Evolutionary conservation across 2,113 vertebrate species (phyloP).

Genomic region (Zootoca vivipara): DNA sequence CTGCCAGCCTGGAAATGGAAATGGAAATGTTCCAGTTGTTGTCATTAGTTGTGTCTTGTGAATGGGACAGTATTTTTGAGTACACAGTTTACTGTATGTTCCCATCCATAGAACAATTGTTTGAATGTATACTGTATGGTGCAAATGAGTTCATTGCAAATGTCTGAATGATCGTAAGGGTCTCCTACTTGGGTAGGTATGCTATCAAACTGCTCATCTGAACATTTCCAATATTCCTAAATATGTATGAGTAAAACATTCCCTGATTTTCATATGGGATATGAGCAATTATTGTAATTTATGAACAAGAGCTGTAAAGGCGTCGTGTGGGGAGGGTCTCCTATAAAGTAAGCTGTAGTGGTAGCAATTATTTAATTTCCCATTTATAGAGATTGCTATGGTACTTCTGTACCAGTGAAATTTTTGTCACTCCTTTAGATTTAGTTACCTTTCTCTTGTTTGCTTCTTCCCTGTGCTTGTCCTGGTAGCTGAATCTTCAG

Average conservation of each 20-base stretch:
- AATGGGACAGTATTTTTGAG: not conserved
- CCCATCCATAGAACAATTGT: not conserved
- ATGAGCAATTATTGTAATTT: too few species aligned
- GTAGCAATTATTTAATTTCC: not conserved
- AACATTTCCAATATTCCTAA: not conserved
- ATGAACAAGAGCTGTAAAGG: not conserved
- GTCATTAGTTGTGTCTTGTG: not conserved
- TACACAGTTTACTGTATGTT: not conserved
- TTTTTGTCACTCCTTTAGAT: constrained; percentile 75
- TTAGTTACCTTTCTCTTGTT: constrained; percentile 86
- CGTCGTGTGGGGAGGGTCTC: not conserved
- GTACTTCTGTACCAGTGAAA: constrained; percentile 20
- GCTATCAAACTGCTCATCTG: not conserved
- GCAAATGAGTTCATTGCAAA: not conserved
- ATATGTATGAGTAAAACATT: not conserved
- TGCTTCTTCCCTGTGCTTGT: constrained; percentile 81
- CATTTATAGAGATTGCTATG: not conserved
- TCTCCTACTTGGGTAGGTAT: not conserved
- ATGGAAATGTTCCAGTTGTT: not conserved
- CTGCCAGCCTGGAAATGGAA: not conserved
- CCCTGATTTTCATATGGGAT: not conserved
- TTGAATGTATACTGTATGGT: not conserved
- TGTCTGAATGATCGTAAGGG: not conserved
- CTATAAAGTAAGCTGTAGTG: not conserved
- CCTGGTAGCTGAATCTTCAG: constrained; percentile 97